These are phyloP conservation scores for Coreius guichenoti DNA, from an alignment of 2,797 vertebrate species.

Conservation along the genomic window DNA sequence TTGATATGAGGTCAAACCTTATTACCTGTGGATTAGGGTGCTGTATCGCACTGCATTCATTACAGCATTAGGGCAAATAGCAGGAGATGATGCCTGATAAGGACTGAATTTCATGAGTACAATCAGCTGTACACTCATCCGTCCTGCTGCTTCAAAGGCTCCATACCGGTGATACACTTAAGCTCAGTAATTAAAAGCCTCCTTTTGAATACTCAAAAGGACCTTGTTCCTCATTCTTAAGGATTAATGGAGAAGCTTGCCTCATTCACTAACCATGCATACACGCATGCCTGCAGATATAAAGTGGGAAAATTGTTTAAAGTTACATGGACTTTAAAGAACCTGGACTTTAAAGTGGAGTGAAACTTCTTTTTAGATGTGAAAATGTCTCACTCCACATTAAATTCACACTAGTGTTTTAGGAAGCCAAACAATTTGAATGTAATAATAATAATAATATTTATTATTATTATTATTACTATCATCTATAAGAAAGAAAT, in stretches of 20 bases:
- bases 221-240: neutral
- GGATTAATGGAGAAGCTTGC: neutral
- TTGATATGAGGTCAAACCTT: constrained; percentile 17
- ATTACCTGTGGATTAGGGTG: constrained; percentile 37
- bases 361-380: neutral
- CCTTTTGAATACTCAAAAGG: constrained; percentile 1
- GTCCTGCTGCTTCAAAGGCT: constrained; percentile 8
- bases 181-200: constrained; percentile 4
- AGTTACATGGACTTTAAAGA: neutral
- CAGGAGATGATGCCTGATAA: constrained; percentile 21
- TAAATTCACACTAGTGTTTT: neutral
- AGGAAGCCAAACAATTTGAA: neutral
- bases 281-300: neutral
- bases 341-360: neutral
- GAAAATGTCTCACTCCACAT: too few relatives aligned
- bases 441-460: neutral
- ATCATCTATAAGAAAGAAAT: neutral
- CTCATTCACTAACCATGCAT: neutral
- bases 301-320: neutral
- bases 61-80: constrained; percentile 35
- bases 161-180: constrained; percentile 18
- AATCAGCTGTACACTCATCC: neutral
- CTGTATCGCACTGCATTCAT: constrained; percentile 15
- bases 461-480: neutral
- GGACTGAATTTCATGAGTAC: neutral